Base-by-base conservation (phyloP, 92 coral and sea anemone species). In the Actinernus sp. region DNA sequence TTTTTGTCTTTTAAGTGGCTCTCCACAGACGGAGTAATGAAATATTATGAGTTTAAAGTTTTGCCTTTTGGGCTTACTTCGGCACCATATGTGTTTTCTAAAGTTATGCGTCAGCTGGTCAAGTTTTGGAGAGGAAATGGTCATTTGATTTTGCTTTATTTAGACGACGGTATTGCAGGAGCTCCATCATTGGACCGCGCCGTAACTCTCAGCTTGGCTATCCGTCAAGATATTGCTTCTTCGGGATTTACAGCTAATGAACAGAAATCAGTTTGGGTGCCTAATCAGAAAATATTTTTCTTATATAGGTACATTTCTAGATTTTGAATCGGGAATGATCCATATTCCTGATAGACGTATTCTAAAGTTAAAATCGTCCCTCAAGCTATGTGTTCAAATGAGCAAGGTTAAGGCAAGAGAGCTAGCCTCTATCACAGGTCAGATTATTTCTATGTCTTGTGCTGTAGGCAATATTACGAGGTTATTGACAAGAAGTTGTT, bases 21-120 rank as follows among this genome's bases (percentile, higher is more conserved):
- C 17, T 61, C 74, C 27, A 33, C 30, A 10, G 30, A 37, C 8
- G 84, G 78, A 26, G 45, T 33, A 23, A 66, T 48, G 52, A 57
- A 65, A 30, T 74, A 49, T 31, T 83, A 57, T 56, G 38, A 48
- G 17, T 76, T 83, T 52, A 41, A 48, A 13, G 79, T 76, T 34
- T 61, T 59, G 12, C 83, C 83, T 13, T 81, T 81, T 63, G 79
- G 81, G 28, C 48, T 80, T 30, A 41, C 70, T 65, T 72, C 76
- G n/a, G 79, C 79, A n/a, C 88, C 87, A 1, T 73, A 62, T 73
- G 41, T 82, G 10, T 82, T 64, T 37, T 49, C 84, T 33, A 75
- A 83, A 51, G 84, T 83, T 13, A 31, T 79, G 56, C 49, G 92
- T 1, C 83, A 79, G 27, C 46, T 79, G 19, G 65, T 78, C 14